These are phyloP conservation scores for Gymnobelideus leadbeateri DNA, from an alignment of 2,113 vertebrate genomes.

Conservation along the genomic window DNA sequence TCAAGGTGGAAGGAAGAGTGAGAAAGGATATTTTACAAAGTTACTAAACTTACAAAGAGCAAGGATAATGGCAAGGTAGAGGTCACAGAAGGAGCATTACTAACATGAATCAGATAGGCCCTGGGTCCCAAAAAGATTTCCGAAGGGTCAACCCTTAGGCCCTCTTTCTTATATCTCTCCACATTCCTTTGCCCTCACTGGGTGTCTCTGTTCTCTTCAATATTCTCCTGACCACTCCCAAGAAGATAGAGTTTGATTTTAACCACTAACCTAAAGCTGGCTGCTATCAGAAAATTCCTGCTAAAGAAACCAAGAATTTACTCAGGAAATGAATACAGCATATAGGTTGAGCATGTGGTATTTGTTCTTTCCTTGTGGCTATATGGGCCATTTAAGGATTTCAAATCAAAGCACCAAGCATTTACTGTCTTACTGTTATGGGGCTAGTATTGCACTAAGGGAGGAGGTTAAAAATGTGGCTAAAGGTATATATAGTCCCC, in stretches of 20 bases:
- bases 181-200: not conserved
- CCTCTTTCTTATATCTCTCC: not conserved
- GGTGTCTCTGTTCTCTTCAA: not conserved
- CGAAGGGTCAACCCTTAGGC: too few relatives aligned
- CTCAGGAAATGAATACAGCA: not conserved
- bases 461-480: not conserved
- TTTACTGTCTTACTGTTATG: not conserved
- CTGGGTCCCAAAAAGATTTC: not conserved
- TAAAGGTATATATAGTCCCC: not conserved
- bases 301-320: not conserved
- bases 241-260: not conserved
- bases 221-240: not conserved
- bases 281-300: slow-evolving; percentile 16
- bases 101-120: rapidly evolving
- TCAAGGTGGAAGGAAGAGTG: not conserved
- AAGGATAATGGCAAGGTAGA: not conserved
- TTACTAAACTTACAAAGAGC: not conserved
- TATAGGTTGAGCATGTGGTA: not conserved
- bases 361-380: not conserved
- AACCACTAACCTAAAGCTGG: not conserved
- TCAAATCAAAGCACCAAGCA: slow-evolving; percentile 39
- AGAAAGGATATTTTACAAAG: not conserved
- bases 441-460: not conserved
- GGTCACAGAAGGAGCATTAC: not conserved
- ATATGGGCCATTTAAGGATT: slow-evolving; percentile 10